phyloP scores from a whole-genome alignment of 2,888 invertebrate species.

The Drosophila neutralis region DNA sequence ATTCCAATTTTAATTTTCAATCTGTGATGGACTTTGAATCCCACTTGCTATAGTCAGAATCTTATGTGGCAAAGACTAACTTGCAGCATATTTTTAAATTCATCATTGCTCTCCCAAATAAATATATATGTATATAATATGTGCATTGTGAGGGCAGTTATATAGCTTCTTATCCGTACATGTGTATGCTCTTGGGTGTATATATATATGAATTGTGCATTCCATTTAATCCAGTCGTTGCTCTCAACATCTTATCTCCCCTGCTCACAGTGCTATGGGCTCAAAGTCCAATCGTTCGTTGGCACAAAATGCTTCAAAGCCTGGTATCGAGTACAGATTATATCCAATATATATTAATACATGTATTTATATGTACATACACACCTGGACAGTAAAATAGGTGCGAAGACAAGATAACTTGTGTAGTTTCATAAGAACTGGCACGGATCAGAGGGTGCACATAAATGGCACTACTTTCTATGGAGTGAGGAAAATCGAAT shows the following conservation, averaged over 20 bases:
- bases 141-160: not conserved
- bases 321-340: constrained; percentile 34
- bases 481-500: not conserved
- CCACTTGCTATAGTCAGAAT: not conserved
- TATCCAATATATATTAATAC: constrained; percentile 4
- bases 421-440: not conserved
- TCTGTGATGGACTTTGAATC: not conserved
- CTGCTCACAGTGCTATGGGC: constrained; percentile 9
- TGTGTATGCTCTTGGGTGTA: not conserved
- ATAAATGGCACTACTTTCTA: not conserved
- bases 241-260: constrained; percentile 34
- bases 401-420: not conserved
- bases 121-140: not conserved
- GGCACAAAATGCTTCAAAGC: constrained; percentile 17
- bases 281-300: constrained; percentile 45
- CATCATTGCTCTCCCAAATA: not conserved
- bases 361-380: not conserved
- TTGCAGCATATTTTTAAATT: not conserved
- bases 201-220: constrained; percentile 8
- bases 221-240: constrained; percentile 23
- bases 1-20: not conserved
- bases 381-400: not conserved
- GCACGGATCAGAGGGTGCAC: not conserved
- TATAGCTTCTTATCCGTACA: not conserved
- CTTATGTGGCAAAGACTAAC: not conserved